phyloP scores from a whole-genome alignment of 2,797 vertebrate species.

The Gallinago stenura region DNA sequence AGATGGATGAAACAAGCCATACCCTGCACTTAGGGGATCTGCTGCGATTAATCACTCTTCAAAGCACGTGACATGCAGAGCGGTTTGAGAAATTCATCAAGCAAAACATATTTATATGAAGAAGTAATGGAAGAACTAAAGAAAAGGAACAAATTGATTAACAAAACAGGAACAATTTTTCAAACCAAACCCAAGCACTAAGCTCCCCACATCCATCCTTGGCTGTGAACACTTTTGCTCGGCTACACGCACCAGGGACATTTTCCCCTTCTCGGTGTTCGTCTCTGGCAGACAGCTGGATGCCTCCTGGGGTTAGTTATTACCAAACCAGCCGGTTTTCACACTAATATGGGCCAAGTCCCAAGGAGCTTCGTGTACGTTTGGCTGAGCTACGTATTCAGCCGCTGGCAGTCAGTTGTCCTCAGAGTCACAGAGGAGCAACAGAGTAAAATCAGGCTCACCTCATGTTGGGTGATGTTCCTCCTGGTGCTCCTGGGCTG shows the following conservation, averaged over 20 bases:
- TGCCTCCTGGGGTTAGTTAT: background rate
- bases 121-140: background rate
- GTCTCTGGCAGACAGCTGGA: background rate
- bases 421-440: background rate
- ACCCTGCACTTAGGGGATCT: background rate
- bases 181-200: background rate
- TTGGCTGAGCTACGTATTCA: background rate
- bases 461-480: background rate
- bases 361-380: background rate
- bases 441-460: background rate
- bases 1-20: background rate
- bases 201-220: accelerated
- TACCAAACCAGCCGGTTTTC: background rate
- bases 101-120: background rate
- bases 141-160: background rate
- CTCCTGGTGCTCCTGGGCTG: background rate
- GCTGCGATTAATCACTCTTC: background rate
- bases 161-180: background rate
- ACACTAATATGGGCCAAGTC: background rate
- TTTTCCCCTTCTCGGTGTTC: background rate
- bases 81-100: background rate
- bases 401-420: background rate
- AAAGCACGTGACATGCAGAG: background rate
- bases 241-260: accelerated
- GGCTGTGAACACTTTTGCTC: background rate